Conservation (phyloP, 2,888 invertebrate species). For the Cryptops parisi region DNA sequence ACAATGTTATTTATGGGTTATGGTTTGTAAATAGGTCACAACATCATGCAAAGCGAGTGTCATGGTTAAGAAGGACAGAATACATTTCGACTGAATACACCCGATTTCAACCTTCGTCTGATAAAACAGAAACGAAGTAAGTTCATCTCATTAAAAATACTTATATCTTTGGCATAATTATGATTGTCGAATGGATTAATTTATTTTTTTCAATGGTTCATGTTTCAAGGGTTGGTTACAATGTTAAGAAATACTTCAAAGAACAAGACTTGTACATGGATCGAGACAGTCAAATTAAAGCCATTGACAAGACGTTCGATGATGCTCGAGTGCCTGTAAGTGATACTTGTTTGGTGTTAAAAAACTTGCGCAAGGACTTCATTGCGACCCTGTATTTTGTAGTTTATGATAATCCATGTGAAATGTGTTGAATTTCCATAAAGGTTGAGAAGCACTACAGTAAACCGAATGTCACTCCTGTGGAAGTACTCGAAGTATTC, state of each 20-base stretch:
- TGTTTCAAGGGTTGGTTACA: constrained; percentile 63
- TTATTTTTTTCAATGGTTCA: background rate
- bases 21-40: constrained; percentile 44
- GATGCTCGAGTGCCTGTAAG: constrained; percentile 55
- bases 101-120: constrained; percentile 87
- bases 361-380: no score
- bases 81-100: constrained; percentile 99
- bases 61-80: constrained; percentile 96
- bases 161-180: background rate
- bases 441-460: constrained; percentile 82
- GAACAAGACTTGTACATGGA: constrained; percentile 92
- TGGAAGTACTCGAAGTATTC: constrained; percentile 73
- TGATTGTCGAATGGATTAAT: background rate
- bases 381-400: no score
- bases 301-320: constrained; percentile 93
- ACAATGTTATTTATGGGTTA: background rate
- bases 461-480: constrained; percentile 84
- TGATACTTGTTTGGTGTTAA: no score
- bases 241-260: constrained; percentile 78
- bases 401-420: background rate
- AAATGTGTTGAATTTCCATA: constrained; percentile 11
- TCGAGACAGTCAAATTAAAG: constrained; percentile 89
- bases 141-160: constrained; percentile 13
- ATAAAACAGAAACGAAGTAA: constrained; percentile 91
- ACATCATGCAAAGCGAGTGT: constrained; percentile 92